Conservation (phyloP, 2,113 vertebrate species). For the Orycteropus afer region DNA sequence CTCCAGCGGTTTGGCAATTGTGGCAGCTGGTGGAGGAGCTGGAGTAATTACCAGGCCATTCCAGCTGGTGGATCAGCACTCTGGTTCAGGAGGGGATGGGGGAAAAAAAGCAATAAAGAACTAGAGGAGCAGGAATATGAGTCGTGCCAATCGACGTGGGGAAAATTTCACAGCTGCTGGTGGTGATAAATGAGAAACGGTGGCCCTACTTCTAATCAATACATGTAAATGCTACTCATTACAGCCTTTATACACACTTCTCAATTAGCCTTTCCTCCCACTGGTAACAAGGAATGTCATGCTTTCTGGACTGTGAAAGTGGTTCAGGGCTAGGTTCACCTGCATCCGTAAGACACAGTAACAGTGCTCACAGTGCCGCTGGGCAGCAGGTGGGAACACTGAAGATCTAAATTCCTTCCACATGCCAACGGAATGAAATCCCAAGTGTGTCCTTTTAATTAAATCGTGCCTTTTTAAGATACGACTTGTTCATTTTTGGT, state of each 20-base stretch:
- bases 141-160: slow-evolving; percentile 87
- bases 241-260: slow-evolving; percentile 92
- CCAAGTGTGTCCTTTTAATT: slow-evolving; percentile 81
- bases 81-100: slow-evolving; percentile 81
- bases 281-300: slow-evolving; percentile 91
- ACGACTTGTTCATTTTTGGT: slow-evolving; percentile 70
- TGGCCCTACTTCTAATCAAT: slow-evolving; percentile 91
- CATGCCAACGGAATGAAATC: slow-evolving; percentile 77
- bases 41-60: slow-evolving; percentile 92
- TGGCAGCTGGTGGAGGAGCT: slow-evolving; percentile 90
- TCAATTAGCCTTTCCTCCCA: slow-evolving; percentile 93
- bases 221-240: slow-evolving; percentile 95
- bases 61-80: slow-evolving; percentile 87
- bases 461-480: slow-evolving; percentile 74
- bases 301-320: slow-evolving; percentile 95
- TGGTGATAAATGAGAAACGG: slow-evolving; percentile 90
- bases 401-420: slow-evolving; percentile 80
- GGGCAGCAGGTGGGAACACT: slow-evolving; percentile 88
- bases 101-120: slow-evolving; percentile 85
- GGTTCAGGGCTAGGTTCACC: slow-evolving; percentile 87
- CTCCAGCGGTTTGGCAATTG: slow-evolving; percentile 93
- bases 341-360: slow-evolving; percentile 74
- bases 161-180: slow-evolving; percentile 90
- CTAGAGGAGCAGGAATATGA: slow-evolving; percentile 87
- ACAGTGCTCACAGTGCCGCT: slow-evolving; percentile 56